A percentile compares a stretch with the other conserved stretches of the same genome.
These are phyloP conservation scores for Poliocrania exsul DNA, from an alignment of 2,797 vertebrate genomes.

Conservation along the genomic window DNA sequence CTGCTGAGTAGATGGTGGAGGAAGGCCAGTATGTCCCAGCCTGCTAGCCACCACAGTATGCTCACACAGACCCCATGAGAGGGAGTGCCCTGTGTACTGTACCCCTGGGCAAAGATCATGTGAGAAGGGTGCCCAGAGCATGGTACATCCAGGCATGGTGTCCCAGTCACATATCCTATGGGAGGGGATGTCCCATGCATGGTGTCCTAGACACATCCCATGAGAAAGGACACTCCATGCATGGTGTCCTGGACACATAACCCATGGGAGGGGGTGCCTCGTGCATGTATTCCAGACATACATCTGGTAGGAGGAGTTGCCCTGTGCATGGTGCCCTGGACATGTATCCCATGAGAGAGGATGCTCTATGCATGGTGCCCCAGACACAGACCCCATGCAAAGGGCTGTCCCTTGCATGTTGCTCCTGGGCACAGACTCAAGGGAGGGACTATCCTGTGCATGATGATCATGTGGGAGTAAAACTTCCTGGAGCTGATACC, in stretches of 20 bases:
- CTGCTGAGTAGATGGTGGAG: background rate
- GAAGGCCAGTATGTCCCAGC: accelerated
- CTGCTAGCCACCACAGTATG: accelerated
- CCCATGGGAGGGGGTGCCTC: background rate
- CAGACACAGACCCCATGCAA: accelerated
- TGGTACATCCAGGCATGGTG: background rate
- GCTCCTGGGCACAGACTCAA: too few species aligned
- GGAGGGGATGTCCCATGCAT: background rate
- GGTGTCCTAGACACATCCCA: background rate
- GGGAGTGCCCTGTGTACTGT: too few species aligned
- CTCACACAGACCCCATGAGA: accelerated
- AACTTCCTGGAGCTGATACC: background rate
- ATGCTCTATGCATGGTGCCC: background rate
- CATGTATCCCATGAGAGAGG: background rate
- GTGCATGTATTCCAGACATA: background rate
- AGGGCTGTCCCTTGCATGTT: background rate
- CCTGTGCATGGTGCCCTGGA: background rate
- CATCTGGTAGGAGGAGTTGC: background rate
- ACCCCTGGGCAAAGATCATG: background rate
- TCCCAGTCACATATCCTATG: background rate
- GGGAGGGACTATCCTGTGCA: background rate
- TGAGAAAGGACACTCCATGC: too few species aligned
- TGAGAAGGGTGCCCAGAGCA: background rate
- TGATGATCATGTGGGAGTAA: background rate
- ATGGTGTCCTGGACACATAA: background rate